These are phyloP conservation scores for Mus spretus DNA, from an alignment of 2,797 vertebrate species.

Conservation along the genomic window DNA sequence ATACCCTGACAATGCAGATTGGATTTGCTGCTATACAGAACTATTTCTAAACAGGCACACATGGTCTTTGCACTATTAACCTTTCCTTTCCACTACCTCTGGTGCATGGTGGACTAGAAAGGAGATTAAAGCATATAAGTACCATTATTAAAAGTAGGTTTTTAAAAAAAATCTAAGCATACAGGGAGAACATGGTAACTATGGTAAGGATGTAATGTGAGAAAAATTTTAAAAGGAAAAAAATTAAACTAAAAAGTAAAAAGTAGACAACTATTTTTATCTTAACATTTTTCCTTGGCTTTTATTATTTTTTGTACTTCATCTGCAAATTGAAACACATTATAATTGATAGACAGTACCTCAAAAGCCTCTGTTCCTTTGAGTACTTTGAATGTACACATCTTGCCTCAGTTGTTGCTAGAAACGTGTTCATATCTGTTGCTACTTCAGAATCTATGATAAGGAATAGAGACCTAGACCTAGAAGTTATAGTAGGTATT, in stretches of 20 bases:
- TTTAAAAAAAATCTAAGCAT: too few species aligned
- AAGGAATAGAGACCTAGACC: neutral
- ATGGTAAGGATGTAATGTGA: neutral
- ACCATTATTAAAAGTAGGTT: too few species aligned
- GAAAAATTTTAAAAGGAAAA: neutral
- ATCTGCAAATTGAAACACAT: conserved; percentile 9
- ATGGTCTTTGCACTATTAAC: too few species aligned
- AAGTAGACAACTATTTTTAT: neutral
- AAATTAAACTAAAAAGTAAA: neutral
- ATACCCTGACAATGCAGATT: too few species aligned
- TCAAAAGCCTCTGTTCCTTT: conserved; percentile 19
- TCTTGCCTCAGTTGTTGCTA: neutral
- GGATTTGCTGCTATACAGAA: too few species aligned
- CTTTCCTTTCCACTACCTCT: too few species aligned
- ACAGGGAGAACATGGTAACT: too few species aligned
- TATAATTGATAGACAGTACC: neutral
- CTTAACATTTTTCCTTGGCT: neutral
- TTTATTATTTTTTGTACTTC: neutral
- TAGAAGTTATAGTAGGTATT: conserved; percentile 40
- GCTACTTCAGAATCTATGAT: neutral
- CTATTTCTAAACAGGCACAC: too few species aligned
- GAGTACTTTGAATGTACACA: neutral
- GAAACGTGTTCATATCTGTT: neutral
- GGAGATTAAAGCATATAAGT: too few species aligned
- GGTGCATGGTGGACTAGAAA: too few species aligned